A percentile compares a stretch with the other conserved stretches of the same genome.
phyloP scores from a whole-genome alignment of 2,888 invertebrate genomes.

The Tridacna gigas region DNA sequence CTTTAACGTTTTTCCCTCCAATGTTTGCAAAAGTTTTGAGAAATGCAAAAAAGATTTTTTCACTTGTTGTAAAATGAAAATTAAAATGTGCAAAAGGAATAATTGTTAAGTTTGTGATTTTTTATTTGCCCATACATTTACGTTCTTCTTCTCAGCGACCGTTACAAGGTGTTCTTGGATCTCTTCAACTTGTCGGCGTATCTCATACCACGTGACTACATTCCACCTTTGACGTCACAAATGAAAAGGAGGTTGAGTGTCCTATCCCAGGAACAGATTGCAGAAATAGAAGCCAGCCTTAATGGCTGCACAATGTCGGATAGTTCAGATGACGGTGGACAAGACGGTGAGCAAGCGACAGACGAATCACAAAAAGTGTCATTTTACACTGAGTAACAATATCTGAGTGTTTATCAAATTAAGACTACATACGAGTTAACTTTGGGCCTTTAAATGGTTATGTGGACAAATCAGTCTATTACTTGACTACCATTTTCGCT shows the following conservation, averaged over 20 bases:
- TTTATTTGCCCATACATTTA: too few species aligned
- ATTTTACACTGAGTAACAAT: conserved; percentile 1
- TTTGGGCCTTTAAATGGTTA: too few species aligned
- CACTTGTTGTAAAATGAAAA: too few species aligned
- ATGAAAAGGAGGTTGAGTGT: conserved; percentile 91
- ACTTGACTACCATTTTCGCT: too few species aligned
- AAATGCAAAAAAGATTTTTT: too few species aligned
- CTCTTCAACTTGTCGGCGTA: conserved; percentile 98
- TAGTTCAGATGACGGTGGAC: conserved; percentile 22
- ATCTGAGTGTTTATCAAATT: too few species aligned
- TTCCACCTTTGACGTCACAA: conserved; percentile 93
- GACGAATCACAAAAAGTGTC: conserved; percentile 14
- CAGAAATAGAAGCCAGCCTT: conserved; percentile 26
- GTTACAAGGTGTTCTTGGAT: conserved; percentile 99
- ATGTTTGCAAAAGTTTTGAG: too few species aligned
- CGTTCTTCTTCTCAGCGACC: conserved; percentile 90
- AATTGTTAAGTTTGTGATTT: too few species aligned
- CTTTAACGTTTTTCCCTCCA: too few species aligned
- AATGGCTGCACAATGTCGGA: conserved; percentile 21
- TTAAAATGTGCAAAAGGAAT: too few species aligned
- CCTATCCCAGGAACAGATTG: conserved; percentile 64
- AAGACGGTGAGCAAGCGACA: conserved; percentile 11
- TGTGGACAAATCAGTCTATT: too few species aligned
- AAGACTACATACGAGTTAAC: too few species aligned
- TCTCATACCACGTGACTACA: conserved; percentile 94